These are phyloP conservation scores for Enteromius paludinosus DNA, from an alignment of 2,797 vertebrate species.

Conservation along the genomic window DNA sequence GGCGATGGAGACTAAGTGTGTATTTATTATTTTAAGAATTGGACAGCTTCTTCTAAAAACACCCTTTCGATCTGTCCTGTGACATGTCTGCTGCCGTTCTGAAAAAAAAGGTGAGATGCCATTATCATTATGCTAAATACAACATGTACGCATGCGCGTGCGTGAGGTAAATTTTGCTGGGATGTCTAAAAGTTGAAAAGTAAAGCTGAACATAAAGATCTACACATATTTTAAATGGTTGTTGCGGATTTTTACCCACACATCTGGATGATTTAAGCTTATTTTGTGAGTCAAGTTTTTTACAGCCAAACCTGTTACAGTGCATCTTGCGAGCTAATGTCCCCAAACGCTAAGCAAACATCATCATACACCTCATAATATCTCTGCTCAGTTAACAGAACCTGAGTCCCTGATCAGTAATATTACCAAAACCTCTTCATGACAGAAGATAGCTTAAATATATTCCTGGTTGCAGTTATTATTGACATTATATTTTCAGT, in stretches of 20 bases:
- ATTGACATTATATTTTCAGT: background rate
- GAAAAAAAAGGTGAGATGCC: background rate
- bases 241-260: no score
- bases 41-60: background rate
- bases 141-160: background rate
- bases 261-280: background rate
- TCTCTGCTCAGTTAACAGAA: background rate
- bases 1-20: background rate
- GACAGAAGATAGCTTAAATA: background rate
- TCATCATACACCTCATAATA: background rate
- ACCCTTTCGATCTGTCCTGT: background rate
- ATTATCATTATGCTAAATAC: background rate
- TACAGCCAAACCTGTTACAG: background rate
- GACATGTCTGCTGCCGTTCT: background rate
- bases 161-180: background rate
- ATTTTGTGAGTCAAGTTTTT: background rate
- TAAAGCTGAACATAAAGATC: background rate
- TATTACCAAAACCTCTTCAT: background rate
- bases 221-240: background rate
- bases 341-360: background rate
- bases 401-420: background rate
- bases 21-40: background rate
- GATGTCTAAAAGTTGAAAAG: background rate
- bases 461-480: background rate
- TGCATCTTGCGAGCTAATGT: background rate